Evolutionary conservation across 2,888 invertebrate genomes (phyloP), one percentile per base, ranked within the genome.

Genomic region (Leptopilina drosophilae): DNA sequence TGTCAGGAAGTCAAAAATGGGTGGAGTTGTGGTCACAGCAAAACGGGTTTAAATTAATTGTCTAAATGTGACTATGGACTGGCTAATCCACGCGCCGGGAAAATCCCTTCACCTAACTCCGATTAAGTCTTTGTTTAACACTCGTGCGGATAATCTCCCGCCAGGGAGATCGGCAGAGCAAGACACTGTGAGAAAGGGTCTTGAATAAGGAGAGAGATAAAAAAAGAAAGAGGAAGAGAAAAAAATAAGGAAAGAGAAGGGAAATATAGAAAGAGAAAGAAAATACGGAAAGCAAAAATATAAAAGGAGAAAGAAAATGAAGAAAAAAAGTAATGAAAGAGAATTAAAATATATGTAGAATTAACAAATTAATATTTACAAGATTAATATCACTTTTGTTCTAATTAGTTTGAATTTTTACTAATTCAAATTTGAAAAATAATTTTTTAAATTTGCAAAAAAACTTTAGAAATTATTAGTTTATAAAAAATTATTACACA

Each of bases 51-150:
- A 83, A 84, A 86, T 86, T 84, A 84, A 86, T 88, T 86, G 82
- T 76, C 81, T 82, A 64, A 80, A 82, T 82, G 76, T 59, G 79
- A 67, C 78, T 14, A 73, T 73, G 73, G 33, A 40, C 65, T 67
- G 81, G 69, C 78, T 82, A 87, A 87, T 86, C 85, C 84, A 66
- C 79, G 73, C 33, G 73, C 78, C 20, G 79, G 82, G 80, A 85
- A 87, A 87, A 81, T 81, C 82, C 82, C 77, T 59, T 78, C 49
- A 77, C 59, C 76, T 82, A 82, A 83, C 80, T 81, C 77, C 78
- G 65, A 81, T 80, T 87, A 87, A 87, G 87, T 88, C 86, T 87
- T 88, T 87, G 87, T 88, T 89, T 88, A 87, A 88, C 85, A 83
- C 84, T 86, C 84, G 80, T 77, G 77, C 78, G 82, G 85, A 86